These are phyloP conservation scores for Melanerpes formicivorus DNA, from an alignment of 2,113 vertebrate genomes.

Conservation along the genomic window DNA sequence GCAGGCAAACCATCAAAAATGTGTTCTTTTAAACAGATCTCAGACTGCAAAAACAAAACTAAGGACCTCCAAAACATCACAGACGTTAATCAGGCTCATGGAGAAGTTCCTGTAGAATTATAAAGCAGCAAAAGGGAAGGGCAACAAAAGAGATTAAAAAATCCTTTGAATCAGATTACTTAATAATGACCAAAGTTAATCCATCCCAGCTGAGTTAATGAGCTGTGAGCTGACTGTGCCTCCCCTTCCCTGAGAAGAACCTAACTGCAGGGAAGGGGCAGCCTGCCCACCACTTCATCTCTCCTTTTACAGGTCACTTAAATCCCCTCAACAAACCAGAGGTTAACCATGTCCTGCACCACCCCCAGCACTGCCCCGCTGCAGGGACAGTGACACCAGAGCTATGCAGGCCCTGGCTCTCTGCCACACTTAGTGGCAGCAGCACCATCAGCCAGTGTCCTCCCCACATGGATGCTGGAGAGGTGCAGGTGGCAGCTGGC, in stretches of 20 bases:
- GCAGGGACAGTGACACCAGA: neutral
- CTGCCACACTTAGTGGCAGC: neutral
- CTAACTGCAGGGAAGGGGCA: neutral
- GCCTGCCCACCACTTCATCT: neutral
- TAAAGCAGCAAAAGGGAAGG: neutral
- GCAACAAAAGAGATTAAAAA: neutral
- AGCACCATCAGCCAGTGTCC: neutral
- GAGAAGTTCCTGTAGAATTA: neutral
- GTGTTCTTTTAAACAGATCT: neutral
- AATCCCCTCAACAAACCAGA: neutral
- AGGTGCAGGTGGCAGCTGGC: neutral
- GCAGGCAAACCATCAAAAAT: neutral
- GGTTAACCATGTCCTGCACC: neutral
- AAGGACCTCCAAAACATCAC: neutral
- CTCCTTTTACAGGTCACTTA: neutral
- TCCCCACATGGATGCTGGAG: neutral
- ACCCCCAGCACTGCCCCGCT: accelerated
- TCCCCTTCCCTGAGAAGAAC: neutral
- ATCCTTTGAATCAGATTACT: neutral
- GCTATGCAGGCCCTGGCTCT: neutral
- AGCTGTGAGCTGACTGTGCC: neutral
- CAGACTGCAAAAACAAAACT: neutral
- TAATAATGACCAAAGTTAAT: neutral
- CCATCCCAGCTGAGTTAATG: neutral
- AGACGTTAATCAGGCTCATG: neutral